Conservation (phyloP, 2,113 vertebrate species). For the Chitala chitala region DNA sequence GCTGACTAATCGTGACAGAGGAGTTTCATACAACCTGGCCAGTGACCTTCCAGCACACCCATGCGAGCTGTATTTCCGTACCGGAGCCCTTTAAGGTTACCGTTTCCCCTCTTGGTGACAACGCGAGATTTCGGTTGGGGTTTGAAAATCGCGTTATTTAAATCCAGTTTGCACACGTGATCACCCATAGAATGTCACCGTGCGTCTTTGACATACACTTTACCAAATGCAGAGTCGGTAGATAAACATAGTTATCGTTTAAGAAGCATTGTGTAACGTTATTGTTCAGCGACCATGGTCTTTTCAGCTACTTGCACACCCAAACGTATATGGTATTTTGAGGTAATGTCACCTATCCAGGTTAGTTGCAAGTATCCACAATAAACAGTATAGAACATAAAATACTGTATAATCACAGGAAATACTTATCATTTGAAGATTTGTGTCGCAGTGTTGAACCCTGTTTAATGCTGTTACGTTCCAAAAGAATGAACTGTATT, state of each 20-base stretch:
- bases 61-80: conserved; percentile 9
- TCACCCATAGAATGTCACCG: neutral
- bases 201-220: neutral
- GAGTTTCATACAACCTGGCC: neutral
- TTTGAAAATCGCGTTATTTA: neutral
- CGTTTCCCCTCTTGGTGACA: neutral
- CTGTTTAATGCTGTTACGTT: too few species aligned
- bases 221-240: neutral
- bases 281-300: too few species aligned
- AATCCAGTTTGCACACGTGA: neutral
- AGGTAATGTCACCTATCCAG: too few species aligned
- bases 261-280: too few species aligned
- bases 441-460: too few species aligned
- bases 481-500: too few species aligned
- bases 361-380: too few species aligned
- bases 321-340: too few species aligned
- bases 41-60: conserved; percentile 8
- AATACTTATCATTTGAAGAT: too few species aligned
- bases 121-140: neutral
- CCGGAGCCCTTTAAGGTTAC: conserved; percentile 7
- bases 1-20: neutral
- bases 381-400: too few species aligned
- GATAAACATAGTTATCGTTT: neutral
- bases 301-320: too few species aligned
- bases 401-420: too few species aligned